Base-by-base conservation (phyloP, 1,140 invertebrate species). In the Venturia canescens region DNA sequence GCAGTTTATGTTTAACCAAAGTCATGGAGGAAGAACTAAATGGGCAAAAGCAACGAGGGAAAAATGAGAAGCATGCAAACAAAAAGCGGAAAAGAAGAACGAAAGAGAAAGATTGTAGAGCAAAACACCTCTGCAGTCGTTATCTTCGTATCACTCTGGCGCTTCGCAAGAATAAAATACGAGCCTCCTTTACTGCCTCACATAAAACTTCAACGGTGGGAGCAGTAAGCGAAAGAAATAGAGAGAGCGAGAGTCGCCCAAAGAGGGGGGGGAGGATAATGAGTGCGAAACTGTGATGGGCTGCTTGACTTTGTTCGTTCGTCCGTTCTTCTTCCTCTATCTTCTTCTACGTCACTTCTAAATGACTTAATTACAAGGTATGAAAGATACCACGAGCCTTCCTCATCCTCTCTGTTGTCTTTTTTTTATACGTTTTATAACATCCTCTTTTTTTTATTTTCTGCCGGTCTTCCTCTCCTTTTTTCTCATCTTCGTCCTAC, bases 291-390 rank as follows among this genome's bases (percentile, higher is more conserved):
- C 74, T 60, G 77, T 80, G 79, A 83, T 80, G 74, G 57, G 53
- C 71, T 21, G 50, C 72, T 48, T 48, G 15, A 29, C 7, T 6
- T n/a, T 15, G 27, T 74, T 29, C 34, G 66, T 31, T 72, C 50
- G 71, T 44, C 29, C 75, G 44, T 53, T 23, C 70, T 74, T 50
- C 6, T 72, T 48, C 44, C 72, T 27, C 44, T 71, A n/a, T 48
- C 74, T 66, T 31, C 57, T 63, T 23, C 53, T 60, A 71, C 81
- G 82, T 77, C 79, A 83, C 66, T 38, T 74, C 78, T 60, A 71
- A 81, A 83, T 81, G 79, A 83, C 82, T 83, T 83, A 83, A 83
- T 83, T 83, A 83, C 80, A 72, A 83, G 82, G 82, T 83, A 83
- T 83, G 81, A 83, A 83, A 78, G 82, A 83, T 75, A 78, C 77